Evolutionary conservation across 2,888 invertebrate genomes (phyloP).

Genomic region (Strigamia crassipes): DNA sequence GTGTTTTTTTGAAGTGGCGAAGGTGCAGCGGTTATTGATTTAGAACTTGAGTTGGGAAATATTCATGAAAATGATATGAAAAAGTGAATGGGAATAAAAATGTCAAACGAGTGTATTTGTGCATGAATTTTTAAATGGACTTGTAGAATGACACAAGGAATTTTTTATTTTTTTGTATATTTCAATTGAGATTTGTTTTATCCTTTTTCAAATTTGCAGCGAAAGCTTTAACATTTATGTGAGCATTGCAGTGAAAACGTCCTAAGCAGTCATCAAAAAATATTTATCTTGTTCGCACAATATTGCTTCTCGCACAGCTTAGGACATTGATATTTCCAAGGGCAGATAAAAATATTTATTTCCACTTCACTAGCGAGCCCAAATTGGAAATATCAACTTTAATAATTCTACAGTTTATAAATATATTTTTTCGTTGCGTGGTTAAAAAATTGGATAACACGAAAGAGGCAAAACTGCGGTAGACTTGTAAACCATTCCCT

Average conservation of each 20-base stretch:
- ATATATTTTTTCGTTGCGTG: no score
- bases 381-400: neutral
- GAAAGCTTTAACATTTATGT: neutral
- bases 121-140: neutral
- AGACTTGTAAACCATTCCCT: no score
- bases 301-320: neutral
- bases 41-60: neutral
- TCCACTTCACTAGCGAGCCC: neutral
- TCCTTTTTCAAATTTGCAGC: no score
- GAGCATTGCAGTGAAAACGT: neutral
- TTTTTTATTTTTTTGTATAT: no score
- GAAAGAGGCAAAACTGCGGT: no score
- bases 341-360: neutral
- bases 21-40: neutral
- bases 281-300: neutral
- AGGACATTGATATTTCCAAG: neutral
- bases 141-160: neutral
- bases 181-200: no score
- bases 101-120: neutral
- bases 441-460: no score
- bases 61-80: neutral
- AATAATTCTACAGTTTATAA: no score
- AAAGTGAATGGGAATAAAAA: neutral
- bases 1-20: neutral
- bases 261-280: conserved; percentile 10